Evolutionary conservation across 2,113 vertebrate genomes (phyloP).

Genomic region (Phocoena phocoena): DNA sequence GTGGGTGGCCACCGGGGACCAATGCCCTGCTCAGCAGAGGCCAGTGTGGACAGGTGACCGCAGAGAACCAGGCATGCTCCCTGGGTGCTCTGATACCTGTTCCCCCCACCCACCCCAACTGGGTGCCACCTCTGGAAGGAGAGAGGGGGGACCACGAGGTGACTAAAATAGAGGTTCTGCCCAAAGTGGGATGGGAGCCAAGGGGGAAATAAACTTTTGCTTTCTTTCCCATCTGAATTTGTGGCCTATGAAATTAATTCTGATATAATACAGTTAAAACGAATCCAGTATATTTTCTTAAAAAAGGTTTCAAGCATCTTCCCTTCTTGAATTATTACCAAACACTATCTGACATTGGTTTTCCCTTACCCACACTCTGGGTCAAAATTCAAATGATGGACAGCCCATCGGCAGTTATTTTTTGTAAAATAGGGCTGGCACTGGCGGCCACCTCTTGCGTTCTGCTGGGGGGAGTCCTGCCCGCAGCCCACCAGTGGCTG

Average conservation of each 20-base stretch:
- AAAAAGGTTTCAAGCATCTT: background rate
- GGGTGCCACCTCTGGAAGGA: background rate
- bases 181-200: background rate
- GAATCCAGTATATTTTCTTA: background rate
- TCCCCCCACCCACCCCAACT: no score
- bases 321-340: background rate
- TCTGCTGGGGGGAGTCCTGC: background rate
- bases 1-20: rapidly evolving
- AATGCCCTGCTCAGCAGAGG: background rate
- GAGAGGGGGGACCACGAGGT: background rate
- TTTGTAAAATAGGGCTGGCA: background rate
- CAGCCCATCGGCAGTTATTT: background rate
- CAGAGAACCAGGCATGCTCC: rapidly evolving
- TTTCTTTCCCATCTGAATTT: background rate
- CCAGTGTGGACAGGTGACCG: background rate
- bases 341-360: background rate
- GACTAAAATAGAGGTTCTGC: background rate
- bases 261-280: background rate
- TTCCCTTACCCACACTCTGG: background rate
- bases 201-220: background rate
- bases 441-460: background rate
- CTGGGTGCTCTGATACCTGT: background rate
- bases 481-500: rapidly evolving
- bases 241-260: background rate
- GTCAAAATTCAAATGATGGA: background rate